Evolutionary conservation across 2,113 vertebrate genomes (phyloP).

Genomic region (Sialia sialis): DNA sequence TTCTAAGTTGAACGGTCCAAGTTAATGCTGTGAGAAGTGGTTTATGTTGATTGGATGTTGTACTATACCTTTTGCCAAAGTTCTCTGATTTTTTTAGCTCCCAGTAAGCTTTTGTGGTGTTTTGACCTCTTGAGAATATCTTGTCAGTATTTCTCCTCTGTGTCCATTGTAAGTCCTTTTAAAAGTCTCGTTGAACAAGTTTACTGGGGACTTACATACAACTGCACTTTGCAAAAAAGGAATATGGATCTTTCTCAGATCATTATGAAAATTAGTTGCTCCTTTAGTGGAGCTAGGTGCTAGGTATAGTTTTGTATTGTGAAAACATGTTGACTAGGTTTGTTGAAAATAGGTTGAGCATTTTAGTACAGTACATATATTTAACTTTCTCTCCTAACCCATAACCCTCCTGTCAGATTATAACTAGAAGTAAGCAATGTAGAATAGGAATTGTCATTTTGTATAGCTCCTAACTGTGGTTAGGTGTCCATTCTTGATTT

Average conservation of each 20-base stretch:
- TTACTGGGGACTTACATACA: neutral
- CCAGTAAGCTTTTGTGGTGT: neutral
- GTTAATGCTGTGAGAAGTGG: neutral
- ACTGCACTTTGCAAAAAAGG: neutral
- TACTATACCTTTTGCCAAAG: neutral
- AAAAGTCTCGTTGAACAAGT: accelerated
- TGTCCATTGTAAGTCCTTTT: neutral
- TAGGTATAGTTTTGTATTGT: neutral
- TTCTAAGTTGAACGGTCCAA: neutral
- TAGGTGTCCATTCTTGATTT: neutral
- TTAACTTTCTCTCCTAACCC: neutral
- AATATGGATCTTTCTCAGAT: neutral
- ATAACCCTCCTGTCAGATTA: neutral
- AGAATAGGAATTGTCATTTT: neutral
- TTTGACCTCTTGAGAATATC: neutral
- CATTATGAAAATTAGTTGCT: neutral
- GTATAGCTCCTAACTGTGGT: neutral
- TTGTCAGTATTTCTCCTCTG: neutral
- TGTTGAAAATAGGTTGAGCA: neutral
- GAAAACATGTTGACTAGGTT: neutral
- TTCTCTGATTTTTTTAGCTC: neutral
- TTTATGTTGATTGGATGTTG: neutral
- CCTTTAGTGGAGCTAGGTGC: neutral
- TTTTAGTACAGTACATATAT: neutral
- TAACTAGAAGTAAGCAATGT: neutral